Evolutionary conservation across 2,888 invertebrate species (phyloP), one percentile per base, ranked within the genome.

Genomic region (Cephus rjabovi): DNA sequence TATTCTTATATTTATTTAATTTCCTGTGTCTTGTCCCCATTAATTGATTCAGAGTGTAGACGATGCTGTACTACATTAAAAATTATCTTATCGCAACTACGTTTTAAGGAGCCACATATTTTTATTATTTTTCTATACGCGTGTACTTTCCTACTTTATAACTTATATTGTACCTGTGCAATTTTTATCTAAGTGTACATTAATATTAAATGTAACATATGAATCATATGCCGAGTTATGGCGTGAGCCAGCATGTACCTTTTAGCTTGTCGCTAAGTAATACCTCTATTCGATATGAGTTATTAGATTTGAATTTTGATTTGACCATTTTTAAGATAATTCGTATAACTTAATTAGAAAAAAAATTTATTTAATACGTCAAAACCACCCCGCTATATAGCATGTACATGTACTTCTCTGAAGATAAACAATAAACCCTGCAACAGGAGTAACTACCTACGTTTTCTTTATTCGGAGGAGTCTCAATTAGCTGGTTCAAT

Each of bases 121-220:
- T 40, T 70, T 70, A 70, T 70, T 71, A 71, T 34, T 71, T 71
- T 30, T 71, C 31, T 71, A 71, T 34, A 34, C 71, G 71, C 71
- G 71, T 11, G 33, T 71, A 71, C 34, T 71, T 71, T 71, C 71
- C 34, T 71, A 71, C 71, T 4, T 71, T 71, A 71, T 34, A 71
- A 33, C 71, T 34, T 34, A 71, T 71, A 71, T 31, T 71, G 71
- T 71, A 71, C 71, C 71, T 71, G 71, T 71, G 71, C 71, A 71
- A 71, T 71, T 71, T 71, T 71, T 71, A 71, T 71, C 71, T 71
- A 71, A 71, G 71, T 30, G 12, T 34, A 33, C 71, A 71, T 71
- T 71, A 71, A 71, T 71, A 23, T 34, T 71, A 71, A 71, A 71
- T 71, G 15, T 71, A 71, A 71, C 31, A 33, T 71, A 71, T 71